These are phyloP conservation scores for Acestrorhynchus altus DNA, from an alignment of 2,797 vertebrate genomes.

Conservation along the genomic window DNA sequence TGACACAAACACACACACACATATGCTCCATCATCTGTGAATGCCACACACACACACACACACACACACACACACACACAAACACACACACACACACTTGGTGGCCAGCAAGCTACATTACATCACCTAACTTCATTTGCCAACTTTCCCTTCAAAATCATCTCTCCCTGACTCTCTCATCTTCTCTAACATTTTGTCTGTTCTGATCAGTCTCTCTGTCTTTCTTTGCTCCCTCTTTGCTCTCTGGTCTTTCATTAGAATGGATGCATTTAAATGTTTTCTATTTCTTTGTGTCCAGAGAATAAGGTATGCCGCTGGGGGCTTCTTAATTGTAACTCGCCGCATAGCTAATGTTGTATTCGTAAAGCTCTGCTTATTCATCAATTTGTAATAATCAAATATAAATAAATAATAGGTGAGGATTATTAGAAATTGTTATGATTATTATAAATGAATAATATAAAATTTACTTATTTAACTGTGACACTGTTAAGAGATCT, in stretches of 20 bases:
- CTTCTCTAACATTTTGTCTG: neutral
- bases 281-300: no score
- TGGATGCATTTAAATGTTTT: neutral
- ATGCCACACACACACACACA: conserved; percentile 4
- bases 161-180: neutral
- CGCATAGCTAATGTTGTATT: no score
- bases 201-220: neutral
- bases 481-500: no score
- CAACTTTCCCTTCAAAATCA: neutral
- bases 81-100: neutral
- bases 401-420: no score
- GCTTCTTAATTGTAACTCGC: no score
- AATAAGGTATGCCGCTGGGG: no score
- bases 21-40: conserved; percentile 40
- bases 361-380: no score
- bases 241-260: neutral
- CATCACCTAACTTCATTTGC: conserved; percentile 23
- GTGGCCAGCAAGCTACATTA: neutral
- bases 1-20: conserved; percentile 15
- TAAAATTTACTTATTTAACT: no score
- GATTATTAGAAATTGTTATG: no score
- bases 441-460: no score
- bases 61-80: neutral
- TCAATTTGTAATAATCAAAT: no score
- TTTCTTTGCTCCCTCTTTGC: neutral